Evolutionary conservation across 2,113 vertebrate species (phyloP), one percentile per base, ranked within the genome.

Genomic region (Dasyprocta punctata): DNA sequence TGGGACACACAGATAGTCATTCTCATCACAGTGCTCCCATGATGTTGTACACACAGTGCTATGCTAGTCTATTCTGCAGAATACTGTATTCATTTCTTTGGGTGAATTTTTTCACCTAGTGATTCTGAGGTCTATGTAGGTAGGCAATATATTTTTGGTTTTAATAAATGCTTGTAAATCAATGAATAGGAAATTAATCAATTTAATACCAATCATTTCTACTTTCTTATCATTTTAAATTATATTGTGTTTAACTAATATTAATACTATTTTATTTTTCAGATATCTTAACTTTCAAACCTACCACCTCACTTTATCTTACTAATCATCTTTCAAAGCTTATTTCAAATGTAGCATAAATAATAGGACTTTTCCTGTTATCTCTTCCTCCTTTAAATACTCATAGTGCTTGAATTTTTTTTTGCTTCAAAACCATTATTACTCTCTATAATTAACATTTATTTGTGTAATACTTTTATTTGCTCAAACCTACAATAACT

Each of bases 211-310:
- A 54, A 67, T 84, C 11, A 30, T 77, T 92, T 71, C 20, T 9
- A 30, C 54, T 80, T 90, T 71, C n/a, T 73, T 77, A 86, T 73
- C 33, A 52, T 86, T 97, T 95, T 84, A 85, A 69, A 47, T 49
- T 77, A 86, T 63, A 28, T 58, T 33, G 11, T 86, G 63, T 54
- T 86, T 80, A 92, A 69, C 86, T 78, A 92, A 71, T 88, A 81
- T 69, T 86, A 93, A 47, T 81, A 67, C 16, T 61, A 60, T n/a
- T 65, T 63, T 92, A 56, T 44, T 90, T 84, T 71, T 49, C 41
- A 75, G 26, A 75, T 69, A 89, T 54, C 65, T 89, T 86, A 75
- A n/a, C 71, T 61, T 84, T 90, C 10, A 61, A 82, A 81, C 67
- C 41, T 60, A 47, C 36, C 19, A 3, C 49, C 20, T 87, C 36